Percentiles rank a stretch among this genome's conserved stretches.
Evolutionary conservation across 2,797 vertebrate species (phyloP).

Genomic region (Cetoscarus ocellatus): DNA sequence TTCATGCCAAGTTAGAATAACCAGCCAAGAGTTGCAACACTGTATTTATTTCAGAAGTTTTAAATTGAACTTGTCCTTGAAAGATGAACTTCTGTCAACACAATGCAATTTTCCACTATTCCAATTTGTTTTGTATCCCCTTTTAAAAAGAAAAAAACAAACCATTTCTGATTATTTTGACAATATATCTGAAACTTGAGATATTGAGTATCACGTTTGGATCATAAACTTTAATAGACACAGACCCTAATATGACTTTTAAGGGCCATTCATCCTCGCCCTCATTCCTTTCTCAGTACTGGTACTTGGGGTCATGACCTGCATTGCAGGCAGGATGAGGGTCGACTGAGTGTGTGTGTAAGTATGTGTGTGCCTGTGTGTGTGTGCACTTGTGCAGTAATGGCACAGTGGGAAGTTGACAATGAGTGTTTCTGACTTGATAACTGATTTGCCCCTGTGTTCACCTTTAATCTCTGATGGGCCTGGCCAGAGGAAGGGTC

Average conservation of each 20-base stretch:
- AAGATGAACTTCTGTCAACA: neutral
- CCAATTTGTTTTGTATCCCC: neutral
- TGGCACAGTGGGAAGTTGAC: constrained; percentile 79
- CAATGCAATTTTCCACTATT: neutral
- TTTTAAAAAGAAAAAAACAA: neutral
- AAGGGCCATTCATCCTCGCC: constrained; percentile 65
- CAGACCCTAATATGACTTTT: constrained; percentile 60
- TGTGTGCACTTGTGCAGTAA: constrained; percentile 57
- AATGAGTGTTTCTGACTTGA: constrained; percentile 81
- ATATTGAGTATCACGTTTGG: constrained; percentile 10
- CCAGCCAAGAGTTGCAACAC: neutral
- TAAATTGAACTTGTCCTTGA: neutral
- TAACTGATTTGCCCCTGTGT: constrained; percentile 82
- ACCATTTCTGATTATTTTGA: constrained; percentile 11
- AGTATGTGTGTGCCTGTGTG: constrained; percentile 31
- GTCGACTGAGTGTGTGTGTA: constrained; percentile 32
- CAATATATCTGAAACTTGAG: constrained; percentile 3
- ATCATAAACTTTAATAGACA: constrained; percentile 29
- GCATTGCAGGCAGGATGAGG: constrained; percentile 68
- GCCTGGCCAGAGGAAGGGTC: constrained; percentile 70
- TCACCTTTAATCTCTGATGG: constrained; percentile 85
- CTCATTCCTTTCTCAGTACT: constrained; percentile 69
- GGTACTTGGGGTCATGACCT: constrained; percentile 78
- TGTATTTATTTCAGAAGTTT: neutral
- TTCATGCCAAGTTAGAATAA: constrained; percentile 6